A percentile compares a stretch with the other conserved stretches of the same genome.
Evolutionary conservation across 2,888 invertebrate genomes (phyloP).

Genomic region (Dynastes tityus): DNA sequence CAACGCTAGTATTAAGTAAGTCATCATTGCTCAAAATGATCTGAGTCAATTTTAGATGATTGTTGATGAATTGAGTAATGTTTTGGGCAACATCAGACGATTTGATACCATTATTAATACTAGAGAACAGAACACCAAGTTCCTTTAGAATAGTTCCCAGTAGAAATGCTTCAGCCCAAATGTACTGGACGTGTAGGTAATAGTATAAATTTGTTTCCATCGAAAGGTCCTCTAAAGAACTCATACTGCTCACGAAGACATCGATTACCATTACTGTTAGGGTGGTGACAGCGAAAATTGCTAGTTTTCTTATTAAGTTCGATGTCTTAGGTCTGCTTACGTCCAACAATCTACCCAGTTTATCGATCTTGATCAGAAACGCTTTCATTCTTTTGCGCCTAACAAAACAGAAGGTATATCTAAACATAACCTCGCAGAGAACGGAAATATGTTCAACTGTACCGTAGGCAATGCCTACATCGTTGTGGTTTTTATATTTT

Average conservation of each 20-base stretch:
- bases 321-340: neutral
- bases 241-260: neutral
- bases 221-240: neutral
- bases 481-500: neutral
- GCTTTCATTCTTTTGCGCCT: neutral
- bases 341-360: neutral
- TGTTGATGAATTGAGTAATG: neutral
- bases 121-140: neutral
- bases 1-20: neutral
- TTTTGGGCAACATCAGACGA: neutral
- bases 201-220: neutral
- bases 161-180: neutral
- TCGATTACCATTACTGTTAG: neutral
- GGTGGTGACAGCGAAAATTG: neutral
- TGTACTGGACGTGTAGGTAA: neutral
- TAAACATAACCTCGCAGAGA: neutral
- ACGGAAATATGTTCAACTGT: neutral
- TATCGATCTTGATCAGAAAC: neutral
- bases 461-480: neutral
- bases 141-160: neutral
- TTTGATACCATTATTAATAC: neutral
- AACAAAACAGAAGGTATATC: neutral
- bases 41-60: neutral
- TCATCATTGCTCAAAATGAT: neutral
- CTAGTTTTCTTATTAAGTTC: neutral